Evolutionary conservation across 2,888 invertebrate species (phyloP), one percentile per base, ranked within the genome.

Genomic region (Oxycera nigricornis): DNA sequence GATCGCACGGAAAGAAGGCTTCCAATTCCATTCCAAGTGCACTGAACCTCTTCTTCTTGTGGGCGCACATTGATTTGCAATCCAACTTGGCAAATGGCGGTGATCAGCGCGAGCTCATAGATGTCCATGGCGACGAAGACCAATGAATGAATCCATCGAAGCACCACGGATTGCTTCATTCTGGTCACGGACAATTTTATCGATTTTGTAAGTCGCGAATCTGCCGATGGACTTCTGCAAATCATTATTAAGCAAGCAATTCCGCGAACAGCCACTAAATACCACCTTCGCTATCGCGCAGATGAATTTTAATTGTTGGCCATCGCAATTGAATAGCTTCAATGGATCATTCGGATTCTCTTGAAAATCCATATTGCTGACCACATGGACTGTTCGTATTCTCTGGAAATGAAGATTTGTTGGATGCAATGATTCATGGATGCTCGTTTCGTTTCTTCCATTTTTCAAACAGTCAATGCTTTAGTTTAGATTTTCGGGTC

Each of bases 131-230:
- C 11, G 17, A 14, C 46, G 17, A 14, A 46, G 46, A 46, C 46
- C 11, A 46, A 7, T 46, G 46, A 46, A 46, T 46, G 31, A 24
- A n/a, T 39, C 39, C 20, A 65, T 39, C 41, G 46, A 46, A 46
- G 46, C 46, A 46, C 6, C 35, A 35, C 6, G 17, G 31, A 20
- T 14, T 9, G 39, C 20, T 30, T 31, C 70, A 70, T 70, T 70
- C 70, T 52, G 70, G 52, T 70, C 70, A 70, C 70, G 70, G 31
- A 17, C 26, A 11, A 30, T 55, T 52, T 70, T 55, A 70, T 70
- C 70, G 55, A 70, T 52, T 70, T 70, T 55, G 30, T 28, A 70
- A 70, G 70, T 70, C 70, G 70, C 70, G 70, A 70, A 70, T 70
- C 70, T 70, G 52, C 70, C 70, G 70, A 52, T 35, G 28, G 35